Conservation (phyloP, 2,888 invertebrate genomes). For the Dryadula phaetusa region DNA sequence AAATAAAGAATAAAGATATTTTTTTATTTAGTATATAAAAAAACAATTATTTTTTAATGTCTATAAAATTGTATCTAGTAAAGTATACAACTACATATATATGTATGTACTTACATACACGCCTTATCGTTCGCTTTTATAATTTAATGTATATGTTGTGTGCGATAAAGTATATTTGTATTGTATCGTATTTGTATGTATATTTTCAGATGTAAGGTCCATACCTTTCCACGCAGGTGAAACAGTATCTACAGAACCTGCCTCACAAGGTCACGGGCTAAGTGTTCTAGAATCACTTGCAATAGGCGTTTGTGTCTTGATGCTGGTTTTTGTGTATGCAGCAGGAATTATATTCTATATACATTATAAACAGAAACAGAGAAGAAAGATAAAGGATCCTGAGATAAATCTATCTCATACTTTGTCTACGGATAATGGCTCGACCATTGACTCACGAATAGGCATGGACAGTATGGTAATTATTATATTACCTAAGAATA, state of each 20-base stretch:
- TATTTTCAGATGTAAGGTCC: conserved; percentile 88
- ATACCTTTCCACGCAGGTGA: conserved; percentile 89
- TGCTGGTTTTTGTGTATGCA: conserved; percentile 92
- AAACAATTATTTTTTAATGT: no score
- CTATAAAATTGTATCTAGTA: no score
- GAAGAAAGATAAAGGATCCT: conserved; percentile 77
- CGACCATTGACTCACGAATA: conserved; percentile 69
- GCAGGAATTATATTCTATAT: conserved; percentile 93
- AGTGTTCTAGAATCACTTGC: conserved; percentile 91
- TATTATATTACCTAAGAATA: no score
- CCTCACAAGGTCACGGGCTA: conserved; percentile 84
- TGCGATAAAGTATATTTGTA: no score
- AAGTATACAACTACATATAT: no score
- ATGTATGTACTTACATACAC: no score
- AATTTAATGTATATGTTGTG: no score
- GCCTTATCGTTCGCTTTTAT: no score
- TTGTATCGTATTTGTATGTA: not conserved
- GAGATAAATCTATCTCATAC: conserved; percentile 68
- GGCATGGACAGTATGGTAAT: conserved; percentile 78
- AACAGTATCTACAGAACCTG: conserved; percentile 76
- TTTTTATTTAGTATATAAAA: no score
- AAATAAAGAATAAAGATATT: no score
- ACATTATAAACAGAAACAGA: conserved; percentile 88
- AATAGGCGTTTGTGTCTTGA: conserved; percentile 91
- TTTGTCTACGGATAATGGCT: conserved; percentile 66